phyloP scores from a whole-genome alignment of 2,113 vertebrate genomes.

The Chionis minor region DNA sequence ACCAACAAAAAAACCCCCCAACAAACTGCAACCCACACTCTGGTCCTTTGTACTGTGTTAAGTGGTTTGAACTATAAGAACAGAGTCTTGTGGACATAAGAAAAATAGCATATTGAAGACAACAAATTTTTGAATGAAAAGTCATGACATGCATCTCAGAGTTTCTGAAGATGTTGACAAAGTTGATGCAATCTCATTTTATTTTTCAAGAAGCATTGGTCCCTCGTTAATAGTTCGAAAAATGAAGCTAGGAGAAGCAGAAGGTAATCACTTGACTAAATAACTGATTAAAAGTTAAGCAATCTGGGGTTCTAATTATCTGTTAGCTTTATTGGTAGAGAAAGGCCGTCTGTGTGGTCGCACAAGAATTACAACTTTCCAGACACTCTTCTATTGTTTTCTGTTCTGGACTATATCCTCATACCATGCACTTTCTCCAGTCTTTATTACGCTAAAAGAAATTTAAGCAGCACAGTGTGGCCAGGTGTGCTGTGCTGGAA shows the following conservation, averaged over 20 bases:
- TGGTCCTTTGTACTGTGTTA: not conserved
- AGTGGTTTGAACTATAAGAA: not conserved
- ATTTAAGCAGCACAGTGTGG: no score
- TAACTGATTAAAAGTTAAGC: not conserved
- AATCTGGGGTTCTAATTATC: not conserved
- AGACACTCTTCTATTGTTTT: not conserved
- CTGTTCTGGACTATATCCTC: not conserved
- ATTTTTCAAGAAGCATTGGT: not conserved
- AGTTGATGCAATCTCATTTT: not conserved
- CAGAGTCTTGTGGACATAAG: fast-evolving
- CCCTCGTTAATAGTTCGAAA: not conserved
- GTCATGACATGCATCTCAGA: not conserved
- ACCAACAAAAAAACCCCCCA: not conserved
- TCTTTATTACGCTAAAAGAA: not conserved
- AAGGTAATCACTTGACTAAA: not conserved
- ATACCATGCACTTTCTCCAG: not conserved
- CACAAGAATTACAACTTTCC: not conserved
- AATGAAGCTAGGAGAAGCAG: not conserved
- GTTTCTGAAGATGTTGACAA: not conserved
- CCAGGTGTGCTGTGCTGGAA: not conserved
- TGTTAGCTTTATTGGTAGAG: not conserved
- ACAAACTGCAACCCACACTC: no score
- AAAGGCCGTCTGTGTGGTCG: not conserved
- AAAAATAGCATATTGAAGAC: not conserved
- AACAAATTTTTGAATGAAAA: not conserved